Evolutionary conservation across 1,140 invertebrate species (phyloP).

Genomic region (Aporrectodea caliginosa): DNA sequence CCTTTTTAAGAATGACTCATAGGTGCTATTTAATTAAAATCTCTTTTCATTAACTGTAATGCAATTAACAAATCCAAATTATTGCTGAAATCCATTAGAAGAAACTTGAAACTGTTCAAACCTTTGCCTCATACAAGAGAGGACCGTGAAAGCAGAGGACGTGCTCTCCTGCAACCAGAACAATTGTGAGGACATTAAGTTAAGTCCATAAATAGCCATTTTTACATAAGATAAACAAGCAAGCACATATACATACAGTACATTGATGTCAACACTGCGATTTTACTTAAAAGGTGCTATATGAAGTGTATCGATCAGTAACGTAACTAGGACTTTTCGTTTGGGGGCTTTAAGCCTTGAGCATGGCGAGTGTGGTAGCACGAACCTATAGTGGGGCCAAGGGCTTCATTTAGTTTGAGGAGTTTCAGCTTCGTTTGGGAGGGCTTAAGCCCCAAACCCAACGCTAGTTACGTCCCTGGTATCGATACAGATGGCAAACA

Average conservation of each 20-base stretch:
- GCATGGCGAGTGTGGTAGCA: no score
- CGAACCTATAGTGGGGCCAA: no score
- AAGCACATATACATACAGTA: background rate
- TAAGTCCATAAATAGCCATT: background rate
- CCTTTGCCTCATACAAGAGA: constrained; percentile 88
- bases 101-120: constrained; percentile 33
- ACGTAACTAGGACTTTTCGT: background rate
- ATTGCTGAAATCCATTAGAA: background rate
- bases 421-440: no score
- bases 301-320: no score
- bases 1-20: background rate
- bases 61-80: background rate
- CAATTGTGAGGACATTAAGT: background rate
- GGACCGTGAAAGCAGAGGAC: constrained; percentile 95
- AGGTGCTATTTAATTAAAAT: background rate
- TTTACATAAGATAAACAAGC: background rate
- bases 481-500: no score
- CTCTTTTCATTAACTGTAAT: background rate
- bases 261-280: background rate
- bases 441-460: no score
- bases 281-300: no score
- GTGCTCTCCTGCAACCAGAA: constrained; percentile 71
- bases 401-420: no score
- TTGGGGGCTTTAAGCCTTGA: background rate
- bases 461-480: no score